phyloP scores from a whole-genome alignment of 2,888 invertebrate genomes.

The Microplitis deprimator region DNA sequence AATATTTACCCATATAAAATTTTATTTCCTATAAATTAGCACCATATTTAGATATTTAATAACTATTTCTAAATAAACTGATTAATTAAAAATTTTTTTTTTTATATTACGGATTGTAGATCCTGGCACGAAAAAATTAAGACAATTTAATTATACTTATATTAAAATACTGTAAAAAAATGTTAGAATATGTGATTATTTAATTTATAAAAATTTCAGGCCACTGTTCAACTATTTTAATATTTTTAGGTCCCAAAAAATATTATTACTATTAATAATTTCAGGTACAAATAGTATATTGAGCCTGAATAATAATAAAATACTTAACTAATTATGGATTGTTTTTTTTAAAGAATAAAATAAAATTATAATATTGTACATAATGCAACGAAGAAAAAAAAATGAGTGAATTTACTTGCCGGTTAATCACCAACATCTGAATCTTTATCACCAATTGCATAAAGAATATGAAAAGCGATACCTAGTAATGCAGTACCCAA shows the following conservation, averaged over 20 bases:
- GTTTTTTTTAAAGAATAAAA: not conserved
- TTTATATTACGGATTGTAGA: not conserved
- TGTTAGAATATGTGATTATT: not conserved
- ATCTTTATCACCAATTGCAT: slow-evolving; percentile 82
- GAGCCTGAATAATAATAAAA: slow-evolving; percentile 32
- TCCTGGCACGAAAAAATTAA: not conserved
- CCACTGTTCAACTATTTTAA: not conserved
- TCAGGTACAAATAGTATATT: slow-evolving; percentile 37
- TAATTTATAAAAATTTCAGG: not conserved
- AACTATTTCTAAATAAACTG: not conserved
- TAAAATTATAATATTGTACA: not conserved
- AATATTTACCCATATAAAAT: not conserved
- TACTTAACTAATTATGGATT: not conserved
- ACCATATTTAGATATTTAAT: not conserved
- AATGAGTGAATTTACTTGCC: not conserved
- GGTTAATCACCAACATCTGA: slow-evolving; percentile 80
- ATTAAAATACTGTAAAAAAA: not conserved
- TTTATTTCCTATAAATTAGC: not conserved
- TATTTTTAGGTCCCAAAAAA: slow-evolving; percentile 9
- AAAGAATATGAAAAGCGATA: slow-evolving; percentile 81
- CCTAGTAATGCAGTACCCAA: slow-evolving; percentile 86
- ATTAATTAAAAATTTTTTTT: not conserved
- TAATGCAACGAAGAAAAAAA: not conserved
- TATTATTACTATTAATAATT: slow-evolving; percentile 7
- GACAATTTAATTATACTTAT: not conserved